These are phyloP conservation scores for Heliconius cydno DNA, from an alignment of 2,888 invertebrate species.

Conservation along the genomic window DNA sequence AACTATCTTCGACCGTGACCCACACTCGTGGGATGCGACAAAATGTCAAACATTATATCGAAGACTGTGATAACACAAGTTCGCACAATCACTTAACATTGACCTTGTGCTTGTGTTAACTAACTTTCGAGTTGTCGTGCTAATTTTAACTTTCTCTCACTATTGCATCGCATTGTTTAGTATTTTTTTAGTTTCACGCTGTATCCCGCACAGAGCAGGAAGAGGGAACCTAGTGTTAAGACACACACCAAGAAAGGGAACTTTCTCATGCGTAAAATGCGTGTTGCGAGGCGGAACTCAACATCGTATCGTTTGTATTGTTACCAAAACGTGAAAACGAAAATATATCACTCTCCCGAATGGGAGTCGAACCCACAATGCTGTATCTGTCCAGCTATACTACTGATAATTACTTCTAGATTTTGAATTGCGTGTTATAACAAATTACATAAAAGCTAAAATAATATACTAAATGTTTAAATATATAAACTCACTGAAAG, in stretches of 20 bases:
- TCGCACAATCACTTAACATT: constrained; percentile 23
- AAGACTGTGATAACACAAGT: constrained; percentile 17
- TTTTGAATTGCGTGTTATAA: too few species aligned
- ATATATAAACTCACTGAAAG: not conserved
- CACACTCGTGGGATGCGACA: constrained; percentile 11
- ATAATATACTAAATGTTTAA: not conserved
- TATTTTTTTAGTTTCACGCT: not conserved
- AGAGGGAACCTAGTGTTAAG: not conserved
- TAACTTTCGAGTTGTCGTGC: not conserved
- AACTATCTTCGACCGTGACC: constrained; percentile 23
- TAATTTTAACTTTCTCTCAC: not conserved
- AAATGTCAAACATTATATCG: constrained; percentile 19
- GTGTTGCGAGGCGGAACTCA: not conserved
- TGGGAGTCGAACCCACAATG: too few species aligned
- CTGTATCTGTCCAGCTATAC: too few species aligned
- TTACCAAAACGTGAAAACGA: not conserved
- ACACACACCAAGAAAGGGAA: not conserved
- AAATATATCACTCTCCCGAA: too few species aligned
- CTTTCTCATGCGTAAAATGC: not conserved
- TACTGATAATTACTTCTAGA: too few species aligned
- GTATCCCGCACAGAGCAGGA: not conserved
- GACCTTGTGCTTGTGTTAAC: constrained; percentile 2
- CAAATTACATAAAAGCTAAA: too few species aligned
- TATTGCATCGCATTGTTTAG: too few species aligned
- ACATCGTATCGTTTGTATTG: not conserved